A percentile compares a stretch with the other conserved stretches of the same genome.
Evolutionary conservation across 2,113 vertebrate genomes (phyloP).

Genomic region (Oenanthe melanoleuca): DNA sequence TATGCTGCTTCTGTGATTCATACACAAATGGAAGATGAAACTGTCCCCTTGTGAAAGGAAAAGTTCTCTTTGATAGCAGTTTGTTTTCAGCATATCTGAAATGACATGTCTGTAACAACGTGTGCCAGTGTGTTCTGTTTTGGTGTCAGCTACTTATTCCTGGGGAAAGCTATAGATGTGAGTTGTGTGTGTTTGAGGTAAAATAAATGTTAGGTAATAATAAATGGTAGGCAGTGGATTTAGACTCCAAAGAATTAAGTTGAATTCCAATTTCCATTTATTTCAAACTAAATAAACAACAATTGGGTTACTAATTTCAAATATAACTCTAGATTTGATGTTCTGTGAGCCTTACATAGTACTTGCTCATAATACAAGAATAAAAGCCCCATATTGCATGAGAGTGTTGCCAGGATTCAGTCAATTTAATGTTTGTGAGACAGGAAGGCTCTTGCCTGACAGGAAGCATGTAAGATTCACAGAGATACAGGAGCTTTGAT

Average conservation of each 20-base stretch:
- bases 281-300: background rate
- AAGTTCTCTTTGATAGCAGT: background rate
- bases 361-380: background rate
- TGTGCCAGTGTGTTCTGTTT: background rate
- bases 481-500: background rate
- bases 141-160: background rate
- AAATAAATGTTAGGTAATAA: background rate
- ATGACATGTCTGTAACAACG: background rate
- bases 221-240: background rate
- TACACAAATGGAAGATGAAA: conserved; percentile 28
- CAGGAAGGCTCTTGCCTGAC: background rate
- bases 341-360: background rate
- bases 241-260: background rate
- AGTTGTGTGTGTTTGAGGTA: background rate
- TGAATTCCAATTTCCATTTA: background rate
- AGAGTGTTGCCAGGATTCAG: background rate
- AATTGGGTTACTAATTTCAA: background rate
- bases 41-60: background rate
- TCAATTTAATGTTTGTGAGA: background rate
- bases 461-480: background rate
- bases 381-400: background rate
- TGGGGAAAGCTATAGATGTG: background rate
- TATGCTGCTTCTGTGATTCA: background rate
- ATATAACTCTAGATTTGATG: background rate
- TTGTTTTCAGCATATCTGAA: conserved; percentile 28